A percentile compares a stretch with the other conserved stretches of the same genome.
These are phyloP conservation scores for Coranthus polyacanthus DNA, from an alignment of 2,797 vertebrate species.

Conservation along the genomic window DNA sequence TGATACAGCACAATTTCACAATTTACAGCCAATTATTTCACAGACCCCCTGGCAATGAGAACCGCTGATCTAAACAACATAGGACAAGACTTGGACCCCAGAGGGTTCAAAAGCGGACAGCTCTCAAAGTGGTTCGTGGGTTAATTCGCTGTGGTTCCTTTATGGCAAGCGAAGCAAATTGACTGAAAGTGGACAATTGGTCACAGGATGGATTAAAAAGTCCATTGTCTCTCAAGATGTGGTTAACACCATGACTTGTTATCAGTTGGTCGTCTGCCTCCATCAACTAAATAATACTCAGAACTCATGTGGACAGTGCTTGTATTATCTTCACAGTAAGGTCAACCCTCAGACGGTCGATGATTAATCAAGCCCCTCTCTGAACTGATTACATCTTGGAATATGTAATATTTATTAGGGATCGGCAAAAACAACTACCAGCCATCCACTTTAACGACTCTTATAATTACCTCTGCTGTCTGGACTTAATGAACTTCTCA, in stretches of 20 bases:
- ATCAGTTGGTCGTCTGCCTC: too few relatives aligned
- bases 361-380: conserved; percentile 26
- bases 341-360: not conserved
- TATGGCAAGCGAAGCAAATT: not conserved
- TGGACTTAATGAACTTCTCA: conserved; percentile 48
- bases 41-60: too few relatives aligned
- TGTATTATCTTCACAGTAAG: conserved; percentile 4
- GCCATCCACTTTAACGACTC: conserved; percentile 20
- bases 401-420: conserved; percentile 43
- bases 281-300: too few relatives aligned
- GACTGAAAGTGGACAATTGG: not conserved
- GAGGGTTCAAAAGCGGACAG: not conserved
- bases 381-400: conserved; percentile 23
- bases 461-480: conserved; percentile 50
- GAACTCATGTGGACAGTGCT: not conserved
- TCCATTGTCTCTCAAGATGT: too few relatives aligned
- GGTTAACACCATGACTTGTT: not conserved
- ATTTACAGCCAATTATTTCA: too few relatives aligned
- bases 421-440: conserved; percentile 32
- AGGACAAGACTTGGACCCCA: not conserved
- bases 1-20: too few relatives aligned
- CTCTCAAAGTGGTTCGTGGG: not conserved
- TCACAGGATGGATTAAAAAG: not conserved
- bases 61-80: too few relatives aligned
- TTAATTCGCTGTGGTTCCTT: too few relatives aligned